phyloP scores from a whole-genome alignment of 2,888 invertebrate genomes.

The Hylaea fasciaria region DNA sequence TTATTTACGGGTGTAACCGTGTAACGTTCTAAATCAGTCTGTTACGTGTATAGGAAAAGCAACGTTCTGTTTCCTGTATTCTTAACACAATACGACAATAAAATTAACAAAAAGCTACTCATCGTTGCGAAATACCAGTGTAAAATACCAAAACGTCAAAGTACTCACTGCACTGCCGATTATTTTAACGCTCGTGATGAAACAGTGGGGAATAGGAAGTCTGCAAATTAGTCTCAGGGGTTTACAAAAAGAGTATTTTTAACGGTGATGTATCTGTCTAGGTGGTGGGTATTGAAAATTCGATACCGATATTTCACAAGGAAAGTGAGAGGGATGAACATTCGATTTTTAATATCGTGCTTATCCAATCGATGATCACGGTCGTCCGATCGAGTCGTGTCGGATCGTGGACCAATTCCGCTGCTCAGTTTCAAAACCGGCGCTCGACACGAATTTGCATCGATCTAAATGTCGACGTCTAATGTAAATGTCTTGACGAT shows the following conservation, averaged over 20 bases:
- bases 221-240: no score
- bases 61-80: constrained; percentile 5
- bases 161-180: no score
- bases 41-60: constrained; percentile 26
- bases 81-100: not conserved
- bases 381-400: constrained; percentile 49
- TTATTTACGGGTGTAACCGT: constrained; percentile 38
- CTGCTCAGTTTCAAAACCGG: constrained; percentile 45
- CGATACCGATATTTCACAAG: constrained; percentile 18
- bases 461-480: constrained; percentile 3
- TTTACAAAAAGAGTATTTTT: not conserved
- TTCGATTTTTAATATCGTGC: constrained; percentile 50
- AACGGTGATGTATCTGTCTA: not conserved
- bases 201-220: not conserved
- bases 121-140: not conserved
- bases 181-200: not conserved
- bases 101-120: not conserved
- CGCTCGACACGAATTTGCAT: constrained; percentile 5
- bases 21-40: constrained; percentile 27
- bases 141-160: not conserved
- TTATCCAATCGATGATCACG: constrained; percentile 61
- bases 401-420: constrained; percentile 48
- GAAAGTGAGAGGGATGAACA: constrained; percentile 58
- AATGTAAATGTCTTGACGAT: not conserved
- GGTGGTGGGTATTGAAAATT: constrained; percentile 14